Base-by-base conservation (phyloP, 2,797 vertebrate genomes). In the Euphonia xanthogaster region DNA sequence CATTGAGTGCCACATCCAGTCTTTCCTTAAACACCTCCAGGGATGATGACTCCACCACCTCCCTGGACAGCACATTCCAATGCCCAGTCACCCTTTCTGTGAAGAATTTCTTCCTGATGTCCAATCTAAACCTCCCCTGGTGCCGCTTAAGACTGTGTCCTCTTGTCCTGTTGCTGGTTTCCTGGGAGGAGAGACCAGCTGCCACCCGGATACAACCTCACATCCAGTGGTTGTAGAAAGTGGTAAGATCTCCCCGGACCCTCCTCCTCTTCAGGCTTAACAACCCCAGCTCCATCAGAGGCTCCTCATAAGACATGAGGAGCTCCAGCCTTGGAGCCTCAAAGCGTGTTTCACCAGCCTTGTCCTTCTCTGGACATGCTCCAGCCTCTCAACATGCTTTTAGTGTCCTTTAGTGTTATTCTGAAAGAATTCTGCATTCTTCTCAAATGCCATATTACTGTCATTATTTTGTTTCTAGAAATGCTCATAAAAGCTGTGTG, bases 91-190 rank as follows among this genome's bases (percentile, higher is more conserved):
- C 30, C 25, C 14, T 4, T 47, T 62, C 42, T 31, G 18, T 62
- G 48, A 62, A 76, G 14, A 54, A 27, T 7, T 62, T 70, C 21
- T 62, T 48, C 31, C 22, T 40, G 1, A 47, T 27, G 30, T 54
- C 48, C 40, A 23, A 3, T 1, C 25, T 27, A 77, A 70, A 31
- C 25, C 1, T 54, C 21, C 9, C 1, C 7, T 31, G 21, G 4
- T 40, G 6, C 0, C 1, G 21, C 35, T 47, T 35, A 6, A 35
- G 9, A 3, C 35, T 35, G 6, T 54, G 18, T 50, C 37, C 18
- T 51, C 61, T 44, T 42, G 17, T 54, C 65, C 42, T 35, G 21
- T 35, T 14, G 22, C 12, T 35, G 18, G 6, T 12, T 42, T 7
- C 14, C 22, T 35, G 48, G 21, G 42, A 48, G 31, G 48, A 77